These are phyloP conservation scores for Phalacrocorax brasilianus DNA, from an alignment of 2,113 vertebrate genomes.

Conservation along the genomic window DNA sequence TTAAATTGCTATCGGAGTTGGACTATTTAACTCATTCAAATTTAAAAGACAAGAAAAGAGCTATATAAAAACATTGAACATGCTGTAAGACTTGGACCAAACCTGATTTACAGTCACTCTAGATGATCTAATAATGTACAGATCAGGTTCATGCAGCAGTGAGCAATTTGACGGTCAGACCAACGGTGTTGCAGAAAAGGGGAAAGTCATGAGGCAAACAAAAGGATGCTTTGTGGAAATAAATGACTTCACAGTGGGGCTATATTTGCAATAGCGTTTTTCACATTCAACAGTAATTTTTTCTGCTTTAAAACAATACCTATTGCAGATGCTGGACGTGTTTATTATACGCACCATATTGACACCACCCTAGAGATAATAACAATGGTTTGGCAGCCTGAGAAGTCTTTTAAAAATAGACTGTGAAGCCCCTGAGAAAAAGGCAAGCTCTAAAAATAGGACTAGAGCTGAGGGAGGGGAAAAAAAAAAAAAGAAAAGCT, in stretches of 20 bases:
- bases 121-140: conserved; percentile 50
- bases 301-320: neutral
- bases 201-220: neutral
- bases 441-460: conserved; percentile 54
- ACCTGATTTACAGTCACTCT: conserved; percentile 33
- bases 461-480: neutral
- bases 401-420: conserved; percentile 62
- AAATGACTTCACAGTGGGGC: neutral
- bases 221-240: neutral
- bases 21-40: neutral
- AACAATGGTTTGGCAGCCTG: conserved; percentile 55
- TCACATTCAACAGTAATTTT: neutral
- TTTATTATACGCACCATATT: neutral
- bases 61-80: neutral
- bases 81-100: neutral
- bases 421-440: conserved; percentile 55
- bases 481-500: neutral
- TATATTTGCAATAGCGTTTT: neutral
- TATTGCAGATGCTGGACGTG: neutral
- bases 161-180: conserved; percentile 29
- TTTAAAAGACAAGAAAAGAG: neutral
- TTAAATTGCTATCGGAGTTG: neutral
- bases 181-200: conserved; percentile 1
- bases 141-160: conserved; percentile 59
- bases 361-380: conserved; percentile 18